These are phyloP conservation scores for Ivindomyrus marchei DNA, from an alignment of 2,113 vertebrate genomes.

Conservation along the genomic window DNA sequence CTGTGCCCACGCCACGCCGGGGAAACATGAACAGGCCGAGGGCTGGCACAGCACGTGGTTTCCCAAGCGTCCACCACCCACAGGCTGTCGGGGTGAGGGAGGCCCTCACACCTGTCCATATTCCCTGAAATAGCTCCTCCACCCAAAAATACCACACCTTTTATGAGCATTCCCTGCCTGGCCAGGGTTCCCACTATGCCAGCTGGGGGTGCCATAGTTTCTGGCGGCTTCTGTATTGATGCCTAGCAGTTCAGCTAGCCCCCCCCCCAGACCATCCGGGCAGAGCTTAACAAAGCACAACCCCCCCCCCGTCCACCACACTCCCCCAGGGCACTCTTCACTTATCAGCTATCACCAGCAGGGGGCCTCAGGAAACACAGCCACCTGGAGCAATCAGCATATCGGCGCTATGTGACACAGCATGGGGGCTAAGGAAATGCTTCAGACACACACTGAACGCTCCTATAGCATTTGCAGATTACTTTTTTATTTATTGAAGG, in stretches of 20 bases:
- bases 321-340: background rate
- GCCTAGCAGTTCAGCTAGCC: background rate
- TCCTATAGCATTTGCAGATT: background rate
- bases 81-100: background rate
- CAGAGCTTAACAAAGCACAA: background rate
- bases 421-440: background rate
- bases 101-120: constrained; percentile 15
- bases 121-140: background rate
- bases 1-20: background rate
- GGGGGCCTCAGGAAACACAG: background rate
- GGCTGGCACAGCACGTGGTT: background rate
- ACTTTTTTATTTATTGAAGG: background rate
- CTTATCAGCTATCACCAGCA: background rate
- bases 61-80: background rate
- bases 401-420: background rate
- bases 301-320: background rate
- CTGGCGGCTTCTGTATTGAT: background rate
- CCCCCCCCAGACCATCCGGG: background rate
- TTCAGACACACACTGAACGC: background rate
- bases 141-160: constrained; percentile 7
- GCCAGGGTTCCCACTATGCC: background rate
- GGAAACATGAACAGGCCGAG: background rate
- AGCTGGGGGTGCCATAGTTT: background rate
- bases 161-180: constrained; percentile 9
- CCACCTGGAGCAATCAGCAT: background rate